Conservation (phyloP, 2,797 vertebrate genomes). For the Aphelocoma californica region DNA sequence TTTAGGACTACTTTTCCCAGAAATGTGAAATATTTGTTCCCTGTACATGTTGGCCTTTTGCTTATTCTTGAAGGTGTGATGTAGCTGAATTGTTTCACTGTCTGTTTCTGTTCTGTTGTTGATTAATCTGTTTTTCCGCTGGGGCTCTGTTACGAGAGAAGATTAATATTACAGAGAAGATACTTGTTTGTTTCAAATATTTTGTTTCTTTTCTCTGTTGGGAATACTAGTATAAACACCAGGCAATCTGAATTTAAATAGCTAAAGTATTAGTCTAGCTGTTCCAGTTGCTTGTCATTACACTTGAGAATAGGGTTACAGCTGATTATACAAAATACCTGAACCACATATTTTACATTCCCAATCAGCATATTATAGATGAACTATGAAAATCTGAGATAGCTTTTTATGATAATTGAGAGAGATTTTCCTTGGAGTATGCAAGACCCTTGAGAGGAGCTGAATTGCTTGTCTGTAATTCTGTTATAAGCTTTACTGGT, state of each 20-base stretch:
- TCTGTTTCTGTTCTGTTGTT: slow-evolving; percentile 23
- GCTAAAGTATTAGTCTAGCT: slow-evolving; percentile 61
- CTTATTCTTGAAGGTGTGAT: not conserved
- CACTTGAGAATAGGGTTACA: slow-evolving; percentile 68
- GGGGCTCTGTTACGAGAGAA: slow-evolving; percentile 46
- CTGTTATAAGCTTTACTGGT: slow-evolving; percentile 71
- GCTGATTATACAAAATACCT: slow-evolving; percentile 71
- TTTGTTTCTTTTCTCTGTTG: slow-evolving; percentile 60
- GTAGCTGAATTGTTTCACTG: not conserved
- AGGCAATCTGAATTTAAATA: slow-evolving; percentile 74
- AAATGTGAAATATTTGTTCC: not conserved
- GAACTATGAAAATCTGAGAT: slow-evolving; percentile 76
- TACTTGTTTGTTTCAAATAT: slow-evolving; percentile 72
- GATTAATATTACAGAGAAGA: slow-evolving; percentile 60
- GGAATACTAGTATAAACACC: slow-evolving; percentile 69
- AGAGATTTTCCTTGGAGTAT: slow-evolving; percentile 75
- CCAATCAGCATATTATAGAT: slow-evolving; percentile 74
- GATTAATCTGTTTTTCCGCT: slow-evolving; percentile 57
- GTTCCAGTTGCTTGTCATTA: slow-evolving; percentile 68
- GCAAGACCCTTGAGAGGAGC: slow-evolving; percentile 67
- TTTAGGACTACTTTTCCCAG: not conserved
- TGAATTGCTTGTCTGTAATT: slow-evolving; percentile 75
- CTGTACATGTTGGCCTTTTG: not conserved
- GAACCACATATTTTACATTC: slow-evolving; percentile 70
- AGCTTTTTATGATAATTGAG: slow-evolving; percentile 78